Percentiles rank a stretch among this genome's conserved stretches.
Evolutionary conservation across 2,113 vertebrate genomes (phyloP).

Genomic region (Bettongia penicillata): DNA sequence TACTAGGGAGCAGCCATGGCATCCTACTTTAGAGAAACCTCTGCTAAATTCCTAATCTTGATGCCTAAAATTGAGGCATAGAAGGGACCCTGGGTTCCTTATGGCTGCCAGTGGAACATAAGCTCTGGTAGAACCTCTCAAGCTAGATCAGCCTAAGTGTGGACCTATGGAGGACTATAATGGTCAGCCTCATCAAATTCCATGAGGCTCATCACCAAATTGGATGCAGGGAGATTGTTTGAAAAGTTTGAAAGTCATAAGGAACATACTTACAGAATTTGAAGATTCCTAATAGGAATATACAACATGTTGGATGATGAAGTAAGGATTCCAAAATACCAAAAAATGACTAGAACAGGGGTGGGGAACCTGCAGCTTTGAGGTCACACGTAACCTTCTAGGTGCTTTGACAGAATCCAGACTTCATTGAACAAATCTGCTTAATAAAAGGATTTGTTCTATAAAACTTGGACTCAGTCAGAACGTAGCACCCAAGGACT

Average conservation of each 20-base stretch:
- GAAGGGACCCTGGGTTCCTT: neutral
- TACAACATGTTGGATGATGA: neutral
- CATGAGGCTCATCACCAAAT: neutral
- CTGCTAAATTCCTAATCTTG: neutral
- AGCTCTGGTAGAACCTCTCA: too few species aligned
- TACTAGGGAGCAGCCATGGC: conserved; percentile 15
- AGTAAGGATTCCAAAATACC: neutral
- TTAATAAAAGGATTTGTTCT: too few species aligned
- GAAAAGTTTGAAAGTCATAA: neutral
- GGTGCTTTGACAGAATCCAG: too few species aligned
- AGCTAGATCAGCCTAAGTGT: neutral
- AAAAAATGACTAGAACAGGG: neutral
- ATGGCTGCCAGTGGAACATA: neutral
- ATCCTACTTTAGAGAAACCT: neutral
- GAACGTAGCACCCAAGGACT: too few species aligned
- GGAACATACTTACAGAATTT: neutral
- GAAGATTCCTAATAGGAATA: neutral
- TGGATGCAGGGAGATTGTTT: neutral
- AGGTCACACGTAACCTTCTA: too few species aligned
- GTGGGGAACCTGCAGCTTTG: too few species aligned
- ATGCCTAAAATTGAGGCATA: too few species aligned
- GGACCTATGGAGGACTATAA: neutral
- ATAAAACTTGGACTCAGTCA: too few species aligned
- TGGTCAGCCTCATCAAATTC: neutral
- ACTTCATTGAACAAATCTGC: too few species aligned